Evolutionary conservation across 2,797 vertebrate genomes (phyloP), one percentile per base, ranked within the genome.

Genomic region (Phoeniculus purpureus): DNA sequence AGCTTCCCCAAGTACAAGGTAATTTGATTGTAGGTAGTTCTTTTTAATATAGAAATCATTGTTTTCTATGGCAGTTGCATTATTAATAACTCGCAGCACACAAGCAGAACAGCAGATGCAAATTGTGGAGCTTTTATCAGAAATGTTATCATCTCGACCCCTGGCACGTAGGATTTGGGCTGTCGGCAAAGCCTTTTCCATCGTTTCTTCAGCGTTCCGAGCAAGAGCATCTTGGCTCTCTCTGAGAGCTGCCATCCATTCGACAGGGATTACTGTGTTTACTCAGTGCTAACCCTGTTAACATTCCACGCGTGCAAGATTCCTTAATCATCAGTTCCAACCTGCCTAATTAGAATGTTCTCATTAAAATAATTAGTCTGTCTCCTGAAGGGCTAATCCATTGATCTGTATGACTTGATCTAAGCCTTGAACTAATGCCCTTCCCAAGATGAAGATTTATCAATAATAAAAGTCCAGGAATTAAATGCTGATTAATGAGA

Each of bases 281-380:
- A 62, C 61, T 90, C 65, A 68, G 55, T 2, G 14, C 78, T 48
- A 90, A 65, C 6, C 2, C 5, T 12, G 19, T 94, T 93, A 91
- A 87, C 93, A 95, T 95, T 95, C 81, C 23, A 85, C 67, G 20
- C 21, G 7, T 89, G 64, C 29, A 84, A 75, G n/a, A 86, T 90
- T 84, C 55, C 73, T 88, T 91, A 92, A 87, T 95, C 79, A 91
- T 72, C 68, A 83, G 21, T 83, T 92, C 81, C 92, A 94, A 91
- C 75, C 68, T 92, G 66, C 48, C 29, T 95, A 96, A 94, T 96
- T 95, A 92, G 74, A 90, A 91, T 87, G 45, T 85, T 89, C 78
- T 95, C 74, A 94, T 96, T 94, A 89, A 94, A 93, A 92, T 93
- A 93, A 96, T 94, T 94, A 95, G 80, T 85, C 47, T 16, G n/a